Evolutionary conservation across 2,888 invertebrate species (phyloP).

Genomic region (Baronia brevicornis): DNA sequence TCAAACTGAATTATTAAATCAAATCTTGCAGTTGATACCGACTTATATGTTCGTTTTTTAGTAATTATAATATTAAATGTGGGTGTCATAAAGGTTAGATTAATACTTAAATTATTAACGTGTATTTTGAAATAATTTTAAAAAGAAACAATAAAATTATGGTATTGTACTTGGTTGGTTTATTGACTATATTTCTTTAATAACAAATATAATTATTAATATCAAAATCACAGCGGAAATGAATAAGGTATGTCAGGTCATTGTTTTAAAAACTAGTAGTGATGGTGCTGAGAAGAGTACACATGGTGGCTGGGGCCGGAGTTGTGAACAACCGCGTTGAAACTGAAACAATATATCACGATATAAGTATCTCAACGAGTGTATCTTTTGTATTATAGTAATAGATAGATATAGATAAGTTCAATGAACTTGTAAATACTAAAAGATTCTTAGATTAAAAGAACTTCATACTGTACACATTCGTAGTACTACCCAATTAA

Average conservation of each 20-base stretch:
- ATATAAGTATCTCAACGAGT: conserved; percentile 12
- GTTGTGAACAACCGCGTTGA: conserved; percentile 69
- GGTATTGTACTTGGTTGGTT: conserved; percentile 7
- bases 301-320: conserved; percentile 65
- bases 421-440: no score
- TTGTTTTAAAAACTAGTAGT: conserved; percentile 36
- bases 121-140: neutral
- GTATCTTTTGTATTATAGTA: conserved; percentile 2
- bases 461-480: no score
- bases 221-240: conserved; percentile 54
- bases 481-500: no score
- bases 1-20: no score
- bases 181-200: conserved; percentile 17
- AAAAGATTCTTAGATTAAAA: no score
- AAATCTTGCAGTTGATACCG: no score
- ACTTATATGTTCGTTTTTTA: no score
- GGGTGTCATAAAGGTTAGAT: no score
- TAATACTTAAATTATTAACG: no score
- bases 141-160: neutral
- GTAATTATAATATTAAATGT: no score
- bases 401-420: no score
- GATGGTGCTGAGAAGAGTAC: conserved; percentile 58
- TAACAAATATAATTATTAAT: conserved; percentile 28
- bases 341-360: conserved; percentile 45
- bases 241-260: conserved; percentile 36